Base-by-base conservation (phyloP, 2,113 vertebrate genomes). In the Gymnocephalus cernua region DNA sequence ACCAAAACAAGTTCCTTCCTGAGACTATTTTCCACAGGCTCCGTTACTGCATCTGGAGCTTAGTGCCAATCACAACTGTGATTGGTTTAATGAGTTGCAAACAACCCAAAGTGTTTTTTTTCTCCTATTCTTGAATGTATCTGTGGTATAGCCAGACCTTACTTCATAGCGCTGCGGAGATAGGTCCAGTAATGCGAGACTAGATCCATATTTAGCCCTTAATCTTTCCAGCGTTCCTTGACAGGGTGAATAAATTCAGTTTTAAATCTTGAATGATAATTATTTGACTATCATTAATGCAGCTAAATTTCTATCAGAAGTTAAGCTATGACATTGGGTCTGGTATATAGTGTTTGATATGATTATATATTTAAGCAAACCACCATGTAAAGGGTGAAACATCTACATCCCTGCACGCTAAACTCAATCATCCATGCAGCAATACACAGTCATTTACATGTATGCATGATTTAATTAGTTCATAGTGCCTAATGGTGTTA, bases 391-490 rank as follows among this genome's bases (percentile, higher is more conserved):
- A 23, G 11, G 53, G 79, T 69, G 14, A 41, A 68, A 15, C 47
- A 8, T 41, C 1, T 19, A 10, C 35, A 19, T 74, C 44, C 21
- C 32, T 66, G 59, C 53, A 25, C 0, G 41, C 44, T 65, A 13
- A 71, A 72, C 6, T 44, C 57, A 58, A 0, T 41, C 82, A 23
- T 21, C 47, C 64, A 25, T 56, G 69, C 25, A 80, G 53, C 25
- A 38, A 68, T 12, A 1, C 51, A 25, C 64, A 38, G 9, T 15
- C 2, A 27, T 51, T 53, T 65, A 25, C 71, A 59, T 13, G 58
- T 54, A n/a, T 79, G 54, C 41, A 19, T 79, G 44, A 69, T 27
- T 71, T 57, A 51, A 44, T 74, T 45, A 53, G 47, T 59, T 80
- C 71, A 50, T 53, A 38, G 32, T 66, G 58, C 25, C 48, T 51